A percentile compares a stretch with the other conserved stretches of the same genome.
phyloP scores from a whole-genome alignment of 2,888 invertebrate genomes.

The Patella caerulea region DNA sequence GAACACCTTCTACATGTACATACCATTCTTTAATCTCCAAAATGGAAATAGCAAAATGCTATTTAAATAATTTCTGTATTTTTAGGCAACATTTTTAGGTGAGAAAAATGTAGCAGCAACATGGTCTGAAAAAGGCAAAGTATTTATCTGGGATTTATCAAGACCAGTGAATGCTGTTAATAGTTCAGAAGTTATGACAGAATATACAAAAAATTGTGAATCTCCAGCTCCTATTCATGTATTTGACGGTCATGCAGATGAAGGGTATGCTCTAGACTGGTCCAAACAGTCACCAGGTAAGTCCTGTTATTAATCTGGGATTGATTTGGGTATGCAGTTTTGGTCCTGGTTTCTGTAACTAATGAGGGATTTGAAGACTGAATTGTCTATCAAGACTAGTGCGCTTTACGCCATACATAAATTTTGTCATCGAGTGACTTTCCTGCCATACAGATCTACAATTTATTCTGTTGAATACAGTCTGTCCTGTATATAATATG shows the following conservation, averaged over 20 bases:
- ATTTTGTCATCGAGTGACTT: too few relatives aligned
- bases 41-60: too few relatives aligned
- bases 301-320: not conserved
- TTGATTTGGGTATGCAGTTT: not conserved
- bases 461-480: too few relatives aligned
- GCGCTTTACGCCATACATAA: too few relatives aligned
- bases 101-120: constrained; percentile 85
- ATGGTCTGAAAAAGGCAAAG: constrained; percentile 95
- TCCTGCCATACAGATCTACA: too few relatives aligned
- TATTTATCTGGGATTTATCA: constrained; percentile 92
- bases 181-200: constrained; percentile 74
- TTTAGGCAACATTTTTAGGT: constrained; percentile 75
- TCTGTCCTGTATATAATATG: too few relatives aligned
- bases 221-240: constrained; percentile 80
- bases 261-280: constrained; percentile 98
- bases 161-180: constrained; percentile 86
- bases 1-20: too few relatives aligned
- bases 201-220: constrained; percentile 60
- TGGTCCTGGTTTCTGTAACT: not conserved
- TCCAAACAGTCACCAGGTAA: constrained; percentile 82
- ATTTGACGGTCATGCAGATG: constrained; percentile 91
- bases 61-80: constrained; percentile 18
- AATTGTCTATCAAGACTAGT: too few relatives aligned
- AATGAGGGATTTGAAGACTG: too few relatives aligned
- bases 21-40: too few relatives aligned